These are phyloP conservation scores for Morpho deidamia DNA, from an alignment of 2,888 invertebrate genomes.

Conservation along the genomic window DNA sequence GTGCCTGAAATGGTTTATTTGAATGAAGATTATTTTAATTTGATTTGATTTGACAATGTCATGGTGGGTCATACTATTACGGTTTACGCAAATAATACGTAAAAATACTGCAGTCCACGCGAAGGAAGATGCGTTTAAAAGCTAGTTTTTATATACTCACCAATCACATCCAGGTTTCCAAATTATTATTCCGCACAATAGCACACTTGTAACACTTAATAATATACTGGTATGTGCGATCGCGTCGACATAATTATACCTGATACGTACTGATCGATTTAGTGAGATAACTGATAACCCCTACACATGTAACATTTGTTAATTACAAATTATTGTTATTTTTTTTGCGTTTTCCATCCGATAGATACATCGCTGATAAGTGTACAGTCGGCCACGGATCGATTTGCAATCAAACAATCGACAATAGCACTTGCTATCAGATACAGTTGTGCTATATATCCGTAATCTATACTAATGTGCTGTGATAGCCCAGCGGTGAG, in stretches of 20 bases:
- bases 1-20: no score
- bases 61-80: no score
- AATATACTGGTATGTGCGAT: not conserved
- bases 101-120: no score
- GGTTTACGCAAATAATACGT: no score
- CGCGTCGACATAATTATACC: constrained; percentile 6
- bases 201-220: not conserved
- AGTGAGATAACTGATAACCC: constrained; percentile 4
- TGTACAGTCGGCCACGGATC: not conserved
- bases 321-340: constrained; percentile 18
- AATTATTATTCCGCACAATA: not conserved
- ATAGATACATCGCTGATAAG: constrained; percentile 5
- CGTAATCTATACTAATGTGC: no score
- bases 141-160: not conserved
- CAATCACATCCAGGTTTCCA: constrained; percentile 2
- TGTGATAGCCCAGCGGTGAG: no score
- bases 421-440: no score
- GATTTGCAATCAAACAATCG: not conserved
- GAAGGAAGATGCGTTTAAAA: no score
- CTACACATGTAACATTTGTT: constrained; percentile 15
- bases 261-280: constrained; percentile 14
- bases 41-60: no score
- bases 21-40: no score
- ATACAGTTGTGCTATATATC: no score
- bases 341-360: not conserved